phyloP scores from a whole-genome alignment of 2,888 invertebrate genomes.

The Cryptocephalus primarius region DNA sequence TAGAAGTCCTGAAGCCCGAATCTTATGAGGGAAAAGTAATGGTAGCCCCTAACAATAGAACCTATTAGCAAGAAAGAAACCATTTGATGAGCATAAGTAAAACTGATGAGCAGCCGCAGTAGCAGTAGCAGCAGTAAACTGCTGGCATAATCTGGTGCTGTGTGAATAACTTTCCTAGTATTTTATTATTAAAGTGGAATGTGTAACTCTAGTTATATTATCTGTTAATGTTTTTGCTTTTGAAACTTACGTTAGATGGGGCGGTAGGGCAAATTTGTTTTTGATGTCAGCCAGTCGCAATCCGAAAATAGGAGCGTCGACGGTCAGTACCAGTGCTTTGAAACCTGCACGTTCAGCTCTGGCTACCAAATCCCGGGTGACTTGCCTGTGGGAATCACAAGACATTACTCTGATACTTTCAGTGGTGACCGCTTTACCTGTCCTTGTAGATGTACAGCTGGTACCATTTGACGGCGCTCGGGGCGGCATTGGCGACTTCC shows the following conservation, averaged over 20 bases:
- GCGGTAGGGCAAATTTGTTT: slow-evolving; percentile 74
- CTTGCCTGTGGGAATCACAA: slow-evolving; percentile 40
- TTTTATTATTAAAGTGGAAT: background rate
- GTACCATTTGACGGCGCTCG: slow-evolving; percentile 73
- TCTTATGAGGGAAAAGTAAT: too few species aligned
- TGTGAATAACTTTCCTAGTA: background rate
- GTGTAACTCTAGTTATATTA: background rate
- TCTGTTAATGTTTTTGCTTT: too few species aligned
- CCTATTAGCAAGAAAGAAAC: too few species aligned
- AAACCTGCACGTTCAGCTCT: slow-evolving; percentile 78
- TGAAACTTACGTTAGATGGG: slow-evolving; percentile 55
- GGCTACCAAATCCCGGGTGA: slow-evolving; percentile 59
- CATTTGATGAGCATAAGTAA: too few species aligned
- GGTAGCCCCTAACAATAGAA: too few species aligned
- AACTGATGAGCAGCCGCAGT: too few species aligned
- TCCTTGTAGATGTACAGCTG: slow-evolving; percentile 85
- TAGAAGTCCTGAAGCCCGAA: too few species aligned
- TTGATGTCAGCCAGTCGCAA: slow-evolving; percentile 68
- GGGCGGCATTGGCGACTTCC: slow-evolving; percentile 70
- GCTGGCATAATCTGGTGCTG: too few species aligned
- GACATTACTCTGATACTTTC: background rate
- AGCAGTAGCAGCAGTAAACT: too few species aligned
- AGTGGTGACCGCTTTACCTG: slow-evolving; percentile 39
- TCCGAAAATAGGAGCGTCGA: slow-evolving; percentile 84
- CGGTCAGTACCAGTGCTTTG: slow-evolving; percentile 76